These are phyloP conservation scores for Bombyx mori DNA, from an alignment of 1,140 invertebrate species.

Conservation along the genomic window DNA sequence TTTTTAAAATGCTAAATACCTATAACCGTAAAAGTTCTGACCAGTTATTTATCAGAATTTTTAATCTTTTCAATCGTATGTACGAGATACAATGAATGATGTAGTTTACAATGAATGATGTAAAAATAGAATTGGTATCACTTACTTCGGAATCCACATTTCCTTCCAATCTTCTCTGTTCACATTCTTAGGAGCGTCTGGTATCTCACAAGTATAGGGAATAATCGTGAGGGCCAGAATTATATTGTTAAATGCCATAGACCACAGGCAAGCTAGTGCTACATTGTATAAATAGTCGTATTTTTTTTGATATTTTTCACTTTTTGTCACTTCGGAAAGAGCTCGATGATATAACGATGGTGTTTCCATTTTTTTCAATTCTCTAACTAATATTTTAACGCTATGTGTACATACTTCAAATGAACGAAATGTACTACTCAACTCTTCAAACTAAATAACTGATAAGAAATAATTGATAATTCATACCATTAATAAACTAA, in stretches of 20 bases:
- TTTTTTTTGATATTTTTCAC: conserved; percentile 38
- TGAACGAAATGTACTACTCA: too few species aligned
- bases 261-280: conserved; percentile 28
- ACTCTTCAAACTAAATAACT: too few species aligned
- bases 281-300: conserved; percentile 42
- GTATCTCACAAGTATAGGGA: conserved; percentile 39
- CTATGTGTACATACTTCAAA: too few species aligned
- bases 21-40: too few species aligned
- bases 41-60: too few species aligned
- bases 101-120: too few species aligned
- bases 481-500: too few species aligned
- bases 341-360: conserved; percentile 33
- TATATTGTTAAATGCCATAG: conserved; percentile 38
- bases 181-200: conserved; percentile 29
- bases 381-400: too few species aligned
- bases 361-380: conserved; percentile 10
- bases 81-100: too few species aligned
- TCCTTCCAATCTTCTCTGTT: conserved; percentile 38
- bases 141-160: conserved; percentile 44
- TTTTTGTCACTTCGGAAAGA: conserved; percentile 32
- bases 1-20: too few species aligned
- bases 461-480: too few species aligned
- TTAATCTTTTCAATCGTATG: too few species aligned
- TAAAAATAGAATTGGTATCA: conserved; percentile 4
- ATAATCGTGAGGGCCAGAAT: conserved; percentile 33